Evolutionary conservation across 2,888 invertebrate species (phyloP).

Genomic region (Acrobasis repandana): DNA sequence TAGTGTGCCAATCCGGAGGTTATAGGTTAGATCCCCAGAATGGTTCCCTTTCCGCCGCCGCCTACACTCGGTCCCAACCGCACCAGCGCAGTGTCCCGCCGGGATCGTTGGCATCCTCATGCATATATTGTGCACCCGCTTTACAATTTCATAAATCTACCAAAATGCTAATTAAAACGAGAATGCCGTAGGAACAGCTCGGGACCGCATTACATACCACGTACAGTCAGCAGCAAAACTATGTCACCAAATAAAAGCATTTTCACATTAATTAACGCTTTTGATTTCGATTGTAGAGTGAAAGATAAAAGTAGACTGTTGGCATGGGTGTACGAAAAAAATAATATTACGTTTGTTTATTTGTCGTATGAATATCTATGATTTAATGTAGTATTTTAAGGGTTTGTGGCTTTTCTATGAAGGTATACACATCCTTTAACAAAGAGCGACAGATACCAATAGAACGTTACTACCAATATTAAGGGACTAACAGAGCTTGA

Average conservation of each 20-base stretch:
- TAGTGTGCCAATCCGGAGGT: no score
- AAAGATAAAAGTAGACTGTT: conserved; percentile 32
- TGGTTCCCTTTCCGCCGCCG: conserved; percentile 12
- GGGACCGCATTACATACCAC: conserved; percentile 27
- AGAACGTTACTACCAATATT: no score
- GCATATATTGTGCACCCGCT: conserved; percentile 37
- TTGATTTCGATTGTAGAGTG: no score
- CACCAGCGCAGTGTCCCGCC: conserved; percentile 33
- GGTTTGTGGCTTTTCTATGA: neutral
- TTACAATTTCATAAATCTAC: conserved; percentile 45
- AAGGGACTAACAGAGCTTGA: no score
- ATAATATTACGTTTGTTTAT: neutral
- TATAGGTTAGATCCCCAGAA: no score
- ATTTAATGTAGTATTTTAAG: neutral
- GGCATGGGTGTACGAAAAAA: no score
- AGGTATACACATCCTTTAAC: no score
- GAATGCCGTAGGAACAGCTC: conserved; percentile 36
- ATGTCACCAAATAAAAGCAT: no score
- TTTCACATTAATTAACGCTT: no score
- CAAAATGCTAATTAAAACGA: conserved; percentile 45
- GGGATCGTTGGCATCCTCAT: conserved; percentile 37
- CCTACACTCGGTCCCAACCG: conserved; percentile 16
- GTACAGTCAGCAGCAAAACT: conserved; percentile 17
- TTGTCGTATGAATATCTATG: neutral
- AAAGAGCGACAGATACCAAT: no score